phyloP scores from a whole-genome alignment of 2,888 invertebrate genomes.

The Zaprionus obscuricornis region DNA sequence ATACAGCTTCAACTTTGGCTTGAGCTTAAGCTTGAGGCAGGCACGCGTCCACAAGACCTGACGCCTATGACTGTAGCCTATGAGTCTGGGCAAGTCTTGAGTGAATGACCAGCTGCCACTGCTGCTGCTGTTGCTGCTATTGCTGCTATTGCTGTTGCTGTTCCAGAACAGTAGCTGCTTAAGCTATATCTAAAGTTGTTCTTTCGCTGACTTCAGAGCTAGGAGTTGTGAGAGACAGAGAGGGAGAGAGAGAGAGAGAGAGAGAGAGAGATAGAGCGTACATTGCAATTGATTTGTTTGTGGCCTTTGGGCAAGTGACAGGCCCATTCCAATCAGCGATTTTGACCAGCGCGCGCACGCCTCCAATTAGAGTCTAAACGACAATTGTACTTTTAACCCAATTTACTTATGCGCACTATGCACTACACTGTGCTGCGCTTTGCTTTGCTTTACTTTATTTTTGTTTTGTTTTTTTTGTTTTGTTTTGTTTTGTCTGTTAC shows the following conservation, averaged over 20 bases:
- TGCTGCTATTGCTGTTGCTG: too few species aligned
- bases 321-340: constrained; percentile 65
- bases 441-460: constrained; percentile 51
- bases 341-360: constrained; percentile 61
- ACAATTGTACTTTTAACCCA: constrained; percentile 76
- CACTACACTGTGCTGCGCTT: constrained; percentile 31
- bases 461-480: too few species aligned
- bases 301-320: constrained; percentile 70
- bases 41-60: constrained; percentile 49
- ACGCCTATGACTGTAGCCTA: constrained; percentile 8
- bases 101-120: too few species aligned
- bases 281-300: constrained; percentile 70
- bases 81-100: constrained; percentile 14
- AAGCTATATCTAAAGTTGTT: constrained; percentile 6
- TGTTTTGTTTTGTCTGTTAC: too few species aligned
- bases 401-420: too few species aligned
- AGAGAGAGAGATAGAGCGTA: constrained; percentile 17
- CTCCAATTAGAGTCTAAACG: constrained; percentile 75
- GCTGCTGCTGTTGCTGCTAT: too few species aligned
- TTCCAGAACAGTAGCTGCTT: constrained; percentile 59
- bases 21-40: constrained; percentile 14
- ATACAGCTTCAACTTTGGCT: constrained; percentile 15
- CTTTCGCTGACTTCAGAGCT: background rate
- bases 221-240: too few species aligned
- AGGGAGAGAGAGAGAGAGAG: too few species aligned